phyloP scores from a whole-genome alignment of 2,888 invertebrate species.

The Rhabditophanes sp. region DNA sequence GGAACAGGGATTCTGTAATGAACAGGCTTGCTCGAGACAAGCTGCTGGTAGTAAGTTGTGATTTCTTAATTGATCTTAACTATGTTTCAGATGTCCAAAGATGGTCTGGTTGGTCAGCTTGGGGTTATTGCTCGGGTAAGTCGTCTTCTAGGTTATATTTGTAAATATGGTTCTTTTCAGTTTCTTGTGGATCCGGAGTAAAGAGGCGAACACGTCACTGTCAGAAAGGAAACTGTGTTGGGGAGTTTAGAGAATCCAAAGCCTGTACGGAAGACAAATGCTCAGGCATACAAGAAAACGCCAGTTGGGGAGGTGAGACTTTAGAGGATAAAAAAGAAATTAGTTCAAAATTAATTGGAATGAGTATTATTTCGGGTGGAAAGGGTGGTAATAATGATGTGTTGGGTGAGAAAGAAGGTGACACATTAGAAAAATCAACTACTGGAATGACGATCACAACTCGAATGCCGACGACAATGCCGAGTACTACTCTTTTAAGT shows the following conservation, averaged over 20 bases:
- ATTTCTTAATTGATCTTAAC: too few species aligned
- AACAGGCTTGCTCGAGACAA: slow-evolving; percentile 23
- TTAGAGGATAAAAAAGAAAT: not conserved
- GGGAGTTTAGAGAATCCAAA: slow-evolving; percentile 26
- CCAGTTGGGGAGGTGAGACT: slow-evolving; percentile 39
- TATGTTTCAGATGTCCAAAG: too few species aligned
- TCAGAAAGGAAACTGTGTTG: slow-evolving; percentile 31
- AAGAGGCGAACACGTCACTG: slow-evolving; percentile 31
- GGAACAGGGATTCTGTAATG: slow-evolving; percentile 40
- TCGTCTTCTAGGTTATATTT: slow-evolving; percentile 21
- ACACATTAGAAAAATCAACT: not conserved
- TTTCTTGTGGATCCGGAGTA: slow-evolving; percentile 38
- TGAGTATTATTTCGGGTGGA: too few species aligned
- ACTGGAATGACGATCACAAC: not conserved
- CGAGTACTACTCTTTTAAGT: too few species aligned
- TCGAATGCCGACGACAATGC: too few species aligned
- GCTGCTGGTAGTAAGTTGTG: slow-evolving; percentile 9
- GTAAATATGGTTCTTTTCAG: slow-evolving; percentile 21
- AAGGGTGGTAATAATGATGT: too few species aligned
- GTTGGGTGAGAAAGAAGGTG: too few species aligned
- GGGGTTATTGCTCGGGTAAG: slow-evolving; percentile 10
- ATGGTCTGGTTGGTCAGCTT: slow-evolving; percentile 16
- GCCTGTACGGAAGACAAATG: slow-evolving; percentile 36
- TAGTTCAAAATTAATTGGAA: too few species aligned
- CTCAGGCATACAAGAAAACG: slow-evolving; percentile 26